Evolutionary conservation across 2,113 vertebrate species (phyloP).

Genomic region (Microcebus griseorufus): DNA sequence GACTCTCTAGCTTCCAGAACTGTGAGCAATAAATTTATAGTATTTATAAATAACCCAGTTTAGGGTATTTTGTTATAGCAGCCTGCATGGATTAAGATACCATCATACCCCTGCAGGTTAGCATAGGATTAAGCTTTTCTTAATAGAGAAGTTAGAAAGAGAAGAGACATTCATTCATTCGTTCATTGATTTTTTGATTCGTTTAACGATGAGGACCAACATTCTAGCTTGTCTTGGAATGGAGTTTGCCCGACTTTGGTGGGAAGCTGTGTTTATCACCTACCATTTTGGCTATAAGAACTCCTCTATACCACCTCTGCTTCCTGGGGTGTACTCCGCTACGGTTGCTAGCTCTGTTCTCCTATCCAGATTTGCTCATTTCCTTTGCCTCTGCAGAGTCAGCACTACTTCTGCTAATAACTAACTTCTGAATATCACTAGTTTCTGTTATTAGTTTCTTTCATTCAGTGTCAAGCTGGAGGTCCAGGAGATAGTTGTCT

Average conservation of each 20-base stretch:
- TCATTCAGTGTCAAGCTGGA: background rate
- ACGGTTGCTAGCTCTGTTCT: background rate
- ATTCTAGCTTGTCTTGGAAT: background rate
- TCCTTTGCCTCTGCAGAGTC: background rate
- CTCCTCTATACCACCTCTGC: background rate
- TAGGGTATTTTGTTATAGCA: background rate
- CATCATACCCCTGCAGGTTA: background rate
- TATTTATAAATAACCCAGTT: background rate
- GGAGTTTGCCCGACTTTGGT: background rate
- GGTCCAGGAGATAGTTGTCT: background rate
- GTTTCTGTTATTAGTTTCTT: conserved; percentile 3
- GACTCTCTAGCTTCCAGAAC: background rate
- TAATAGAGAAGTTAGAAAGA: background rate
- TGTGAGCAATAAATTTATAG: background rate
- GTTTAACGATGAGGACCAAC: background rate
- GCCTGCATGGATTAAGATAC: background rate
- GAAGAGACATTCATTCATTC: background rate
- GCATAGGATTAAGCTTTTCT: background rate
- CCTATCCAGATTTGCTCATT: background rate
- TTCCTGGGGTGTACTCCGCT: background rate
- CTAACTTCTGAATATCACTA: background rate
- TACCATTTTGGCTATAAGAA: background rate
- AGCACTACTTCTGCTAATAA: background rate
- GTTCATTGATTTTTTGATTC: background rate
- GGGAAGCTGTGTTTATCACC: background rate